Conservation (phyloP, 2,888 invertebrate species). For the Suillia variegata region DNA sequence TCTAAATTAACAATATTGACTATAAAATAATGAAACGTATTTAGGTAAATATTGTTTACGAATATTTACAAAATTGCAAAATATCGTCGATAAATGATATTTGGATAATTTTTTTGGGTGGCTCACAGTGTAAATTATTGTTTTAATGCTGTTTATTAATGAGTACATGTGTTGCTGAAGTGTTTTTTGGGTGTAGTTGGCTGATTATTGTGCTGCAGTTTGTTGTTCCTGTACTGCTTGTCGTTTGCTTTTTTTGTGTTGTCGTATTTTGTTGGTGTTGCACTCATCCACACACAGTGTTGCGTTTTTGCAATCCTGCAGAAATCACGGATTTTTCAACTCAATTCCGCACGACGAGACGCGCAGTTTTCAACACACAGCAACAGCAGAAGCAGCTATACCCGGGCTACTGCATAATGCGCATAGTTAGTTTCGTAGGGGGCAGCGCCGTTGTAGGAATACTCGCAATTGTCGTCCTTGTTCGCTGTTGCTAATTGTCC, state of each 20-base stretch:
- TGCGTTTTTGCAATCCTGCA: neutral
- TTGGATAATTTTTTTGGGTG: neutral
- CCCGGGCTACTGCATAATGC: constrained; percentile 45
- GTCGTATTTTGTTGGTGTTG: neutral
- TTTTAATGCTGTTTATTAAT: constrained; percentile 5
- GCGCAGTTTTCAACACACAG: no score
- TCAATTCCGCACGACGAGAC: no score
- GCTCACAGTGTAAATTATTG: no score
- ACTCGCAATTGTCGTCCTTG: no score
- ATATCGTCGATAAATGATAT: neutral
- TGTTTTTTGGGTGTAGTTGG: neutral
- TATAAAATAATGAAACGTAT: no score
- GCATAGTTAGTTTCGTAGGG: constrained; percentile 52
- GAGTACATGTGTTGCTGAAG: neutral
- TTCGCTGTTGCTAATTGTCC: neutral
- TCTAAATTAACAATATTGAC: no score
- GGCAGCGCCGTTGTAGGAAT: constrained; percentile 35
- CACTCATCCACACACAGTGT: neutral
- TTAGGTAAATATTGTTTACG: no score
- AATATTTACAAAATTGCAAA: no score
- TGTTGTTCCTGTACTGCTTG: no score
- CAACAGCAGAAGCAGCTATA: no score
- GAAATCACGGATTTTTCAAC: neutral
- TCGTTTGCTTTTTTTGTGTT: neutral
- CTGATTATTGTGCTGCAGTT: no score